Conservation (phyloP, 2,888 invertebrate species). For the Polydesmus complanatus region DNA sequence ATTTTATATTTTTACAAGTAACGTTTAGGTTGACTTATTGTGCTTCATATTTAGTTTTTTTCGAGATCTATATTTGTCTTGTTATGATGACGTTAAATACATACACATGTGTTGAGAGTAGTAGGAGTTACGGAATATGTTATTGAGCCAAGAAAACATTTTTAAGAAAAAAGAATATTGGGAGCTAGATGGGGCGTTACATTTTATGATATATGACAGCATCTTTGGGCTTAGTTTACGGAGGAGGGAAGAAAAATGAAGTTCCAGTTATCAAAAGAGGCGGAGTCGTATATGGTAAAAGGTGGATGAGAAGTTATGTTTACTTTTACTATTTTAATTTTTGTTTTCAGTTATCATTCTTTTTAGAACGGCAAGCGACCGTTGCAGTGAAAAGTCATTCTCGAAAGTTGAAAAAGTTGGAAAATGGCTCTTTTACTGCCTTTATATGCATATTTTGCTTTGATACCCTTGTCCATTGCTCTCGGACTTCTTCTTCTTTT, state of each 20-base stretch:
- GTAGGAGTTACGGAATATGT: background rate
- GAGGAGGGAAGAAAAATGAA: no score
- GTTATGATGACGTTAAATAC: background rate
- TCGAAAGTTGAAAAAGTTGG: background rate
- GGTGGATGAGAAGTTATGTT: background rate
- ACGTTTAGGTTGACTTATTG: background rate
- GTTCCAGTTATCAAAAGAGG: no score
- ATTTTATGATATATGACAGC: background rate
- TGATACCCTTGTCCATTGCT: conserved; percentile 13
- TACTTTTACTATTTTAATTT: background rate
- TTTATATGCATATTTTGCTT: conserved; percentile 15
- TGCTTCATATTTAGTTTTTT: background rate
- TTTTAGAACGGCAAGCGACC: background rate
- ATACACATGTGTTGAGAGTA: background rate
- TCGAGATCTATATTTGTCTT: background rate
- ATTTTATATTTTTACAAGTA: no score
- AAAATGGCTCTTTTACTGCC: conserved; percentile 1
- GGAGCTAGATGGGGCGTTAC: background rate
- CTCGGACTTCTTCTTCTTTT: conserved; percentile 15
- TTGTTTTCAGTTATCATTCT: background rate
- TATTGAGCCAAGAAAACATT: background rate
- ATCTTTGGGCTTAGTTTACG: background rate
- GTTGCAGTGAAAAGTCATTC: background rate
- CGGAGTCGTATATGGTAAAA: background rate
- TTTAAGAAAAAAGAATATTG: background rate